phyloP scores from a whole-genome alignment of 35 echinoderm and acorn worm species.

The Patiria miniata region DNA sequence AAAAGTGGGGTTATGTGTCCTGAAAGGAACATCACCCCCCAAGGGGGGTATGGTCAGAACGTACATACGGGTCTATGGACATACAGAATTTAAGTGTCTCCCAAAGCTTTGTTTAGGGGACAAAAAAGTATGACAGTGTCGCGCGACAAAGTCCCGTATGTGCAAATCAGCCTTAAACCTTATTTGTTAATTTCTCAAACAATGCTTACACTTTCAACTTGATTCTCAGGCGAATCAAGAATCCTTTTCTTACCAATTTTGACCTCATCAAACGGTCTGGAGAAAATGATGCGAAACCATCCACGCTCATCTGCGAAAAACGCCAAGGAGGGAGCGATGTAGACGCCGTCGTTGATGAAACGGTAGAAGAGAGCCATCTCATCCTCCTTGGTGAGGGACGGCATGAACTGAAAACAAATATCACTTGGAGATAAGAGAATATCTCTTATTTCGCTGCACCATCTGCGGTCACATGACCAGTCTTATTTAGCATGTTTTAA shows the following conservation, averaged over 20 bases:
- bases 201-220: no score
- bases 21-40: no score
- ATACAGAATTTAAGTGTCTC: no score
- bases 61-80: no score
- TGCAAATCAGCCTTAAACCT: no score
- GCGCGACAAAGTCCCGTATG: no score
- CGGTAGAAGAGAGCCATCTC: slow-evolving; percentile 6
- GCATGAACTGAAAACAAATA: slow-evolving; percentile 36
- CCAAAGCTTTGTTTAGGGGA: no score
- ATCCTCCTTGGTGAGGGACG: background rate
- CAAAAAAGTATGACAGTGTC: no score
- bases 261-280: background rate
- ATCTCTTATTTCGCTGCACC: background rate
- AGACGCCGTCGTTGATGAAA: slow-evolving; percentile 9
- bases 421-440: background rate
- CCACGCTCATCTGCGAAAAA: slow-evolving; percentile 40
- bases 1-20: no score
- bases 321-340: slow-evolving; percentile 11
- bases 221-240: no score
- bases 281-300: slow-evolving; percentile 70
- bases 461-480: background rate
- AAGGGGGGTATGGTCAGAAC: no score
- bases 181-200: no score
- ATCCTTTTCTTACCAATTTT: slow-evolving; percentile 49
- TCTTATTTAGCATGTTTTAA: background rate